A percentile compares a stretch with the other conserved stretches of the same genome.
Evolutionary conservation across 2,113 vertebrate species (phyloP).

Genomic region (Nansenia antarctica): DNA sequence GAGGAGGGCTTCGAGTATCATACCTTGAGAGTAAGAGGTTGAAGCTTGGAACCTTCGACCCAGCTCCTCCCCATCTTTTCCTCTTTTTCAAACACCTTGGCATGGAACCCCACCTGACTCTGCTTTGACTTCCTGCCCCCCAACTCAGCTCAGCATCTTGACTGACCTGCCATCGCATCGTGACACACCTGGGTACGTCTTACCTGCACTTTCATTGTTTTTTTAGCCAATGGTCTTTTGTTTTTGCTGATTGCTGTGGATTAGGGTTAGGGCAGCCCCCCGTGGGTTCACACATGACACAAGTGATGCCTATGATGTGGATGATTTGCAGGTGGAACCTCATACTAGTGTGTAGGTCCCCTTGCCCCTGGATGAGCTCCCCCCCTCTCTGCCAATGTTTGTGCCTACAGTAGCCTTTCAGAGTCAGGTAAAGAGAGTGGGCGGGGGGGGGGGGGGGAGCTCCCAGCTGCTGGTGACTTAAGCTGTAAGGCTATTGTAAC

Average conservation of each 20-base stretch:
- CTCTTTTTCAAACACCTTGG: not conserved
- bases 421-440: slow-evolving; percentile 51
- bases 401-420: slow-evolving; percentile 54
- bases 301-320: not conserved
- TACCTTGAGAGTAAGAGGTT: not conserved
- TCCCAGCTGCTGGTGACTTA: slow-evolving; percentile 59
- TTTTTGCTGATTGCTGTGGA: no score
- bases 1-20: not conserved
- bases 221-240: not conserved
- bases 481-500: slow-evolving; percentile 60
- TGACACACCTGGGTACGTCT: slow-evolving; percentile 7
- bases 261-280: no score
- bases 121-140: not conserved
- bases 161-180: not conserved
- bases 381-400: slow-evolving; percentile 42
- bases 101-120: not conserved
- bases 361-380: slow-evolving; percentile 36
- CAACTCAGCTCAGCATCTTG: slow-evolving; percentile 2
- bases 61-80: not conserved
- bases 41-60: not conserved
- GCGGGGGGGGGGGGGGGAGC: not conserved
- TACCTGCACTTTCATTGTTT: not conserved
- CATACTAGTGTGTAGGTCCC: slow-evolving; percentile 31
- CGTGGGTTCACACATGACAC: no score
- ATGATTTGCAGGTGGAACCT: slow-evolving; percentile 1